Base-by-base conservation (phyloP, 2,113 vertebrate species). In the Stegastes partitus region DNA sequence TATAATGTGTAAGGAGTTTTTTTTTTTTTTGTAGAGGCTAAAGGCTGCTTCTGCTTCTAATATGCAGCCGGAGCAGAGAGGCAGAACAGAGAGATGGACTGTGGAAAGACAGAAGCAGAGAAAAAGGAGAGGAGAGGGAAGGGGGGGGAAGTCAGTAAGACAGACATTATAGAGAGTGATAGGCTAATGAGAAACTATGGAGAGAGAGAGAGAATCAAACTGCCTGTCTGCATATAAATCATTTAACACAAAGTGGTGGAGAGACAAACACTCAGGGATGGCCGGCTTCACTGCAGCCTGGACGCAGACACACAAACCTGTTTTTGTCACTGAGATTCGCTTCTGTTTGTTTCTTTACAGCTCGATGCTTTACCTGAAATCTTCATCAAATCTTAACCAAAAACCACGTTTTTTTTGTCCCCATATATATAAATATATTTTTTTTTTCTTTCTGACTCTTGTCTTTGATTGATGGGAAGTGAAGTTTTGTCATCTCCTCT, bases 211-310 rank as follows among this genome's bases (percentile, higher is more conserved):
- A 72, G 67, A 72, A 49, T 78, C 74, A 79, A 87, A 66, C 67
- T 86, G 83, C 76, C 82, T 44, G 65, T 86, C 82, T 84, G 68
- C 57, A 77, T 89, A 78, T 85, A 84, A 89, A 91, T 88, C 86
- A 90, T 90, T 91, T 62, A 86, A 79, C 66, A 68, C 58, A 89
- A 76, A 84, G 88, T 51, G 68, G 68, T 84, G 53, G 51, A 74
- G 79, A 85, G 68, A 74, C 79, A 74, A 65, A 83, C 71, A 76
- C 71, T 76, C 64, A 62, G 77, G 74, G 42, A 25, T 37, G 21
- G 65, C 66, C 56, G 69, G 56, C 71, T 67, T 25, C 50, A 73
- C 44, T 54, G 61, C 79, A 82, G 67, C 66, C 44, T 55, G 45
- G 67, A 49, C 47, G 68, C 51, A 65, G 44, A 71, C 37, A 55